A percentile compares a stretch with the other conserved stretches of the same genome.
Conservation (phyloP, 2,797 vertebrate species). For the Margarornis squamiger region DNA sequence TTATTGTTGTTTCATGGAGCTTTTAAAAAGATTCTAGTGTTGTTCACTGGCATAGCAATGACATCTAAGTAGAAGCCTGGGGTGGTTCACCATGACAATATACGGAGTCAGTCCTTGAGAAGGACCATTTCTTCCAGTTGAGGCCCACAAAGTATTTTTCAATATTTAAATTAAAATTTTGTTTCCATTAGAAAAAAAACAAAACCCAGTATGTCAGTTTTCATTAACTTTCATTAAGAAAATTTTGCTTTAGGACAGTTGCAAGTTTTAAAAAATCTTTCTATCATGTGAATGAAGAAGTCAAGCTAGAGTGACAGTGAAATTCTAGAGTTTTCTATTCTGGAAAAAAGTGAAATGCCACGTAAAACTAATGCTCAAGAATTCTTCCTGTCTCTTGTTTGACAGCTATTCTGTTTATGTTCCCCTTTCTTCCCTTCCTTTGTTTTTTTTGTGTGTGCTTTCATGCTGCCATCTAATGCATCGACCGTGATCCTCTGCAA, state of each 20-base stretch:
- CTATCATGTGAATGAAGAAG: neutral
- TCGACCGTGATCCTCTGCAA: neutral
- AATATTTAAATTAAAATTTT: neutral
- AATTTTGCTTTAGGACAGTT: neutral
- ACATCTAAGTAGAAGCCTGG: neutral
- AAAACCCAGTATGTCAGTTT: neutral
- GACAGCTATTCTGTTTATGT: neutral
- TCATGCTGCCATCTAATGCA: neutral
- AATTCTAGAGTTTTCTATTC: neutral
- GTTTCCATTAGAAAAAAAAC: neutral
- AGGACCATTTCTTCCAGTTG: neutral
- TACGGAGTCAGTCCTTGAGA: neutral
- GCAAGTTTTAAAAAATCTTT: neutral
- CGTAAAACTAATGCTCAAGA: fast-evolving
- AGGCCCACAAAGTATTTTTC: neutral
- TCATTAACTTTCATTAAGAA: neutral
- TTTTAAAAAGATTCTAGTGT: neutral
- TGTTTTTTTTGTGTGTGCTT: neutral
- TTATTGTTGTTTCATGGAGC: neutral
- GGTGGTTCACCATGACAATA: neutral
- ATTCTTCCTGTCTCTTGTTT: neutral
- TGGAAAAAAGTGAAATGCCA: neutral
- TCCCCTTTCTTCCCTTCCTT: neutral
- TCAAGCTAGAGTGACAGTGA: neutral
- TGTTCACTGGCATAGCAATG: neutral